These are phyloP conservation scores for Bostrychus sinensis DNA, from an alignment of 2,113 vertebrate species.

Conservation along the genomic window DNA sequence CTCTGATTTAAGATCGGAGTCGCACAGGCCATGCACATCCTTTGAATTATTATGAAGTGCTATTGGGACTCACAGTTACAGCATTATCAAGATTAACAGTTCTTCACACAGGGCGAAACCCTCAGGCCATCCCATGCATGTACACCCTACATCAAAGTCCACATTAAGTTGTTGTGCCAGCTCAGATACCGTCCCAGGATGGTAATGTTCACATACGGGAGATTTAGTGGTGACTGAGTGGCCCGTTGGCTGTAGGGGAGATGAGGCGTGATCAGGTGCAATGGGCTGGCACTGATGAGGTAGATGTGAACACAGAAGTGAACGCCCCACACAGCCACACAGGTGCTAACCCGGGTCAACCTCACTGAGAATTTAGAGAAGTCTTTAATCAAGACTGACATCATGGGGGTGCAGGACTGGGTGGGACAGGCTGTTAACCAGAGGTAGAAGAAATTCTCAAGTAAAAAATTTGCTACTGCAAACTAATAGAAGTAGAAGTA, in stretches of 20 bases:
- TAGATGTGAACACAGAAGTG: constrained; percentile 16
- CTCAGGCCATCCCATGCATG: not conserved
- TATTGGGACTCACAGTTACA: constrained; percentile 14
- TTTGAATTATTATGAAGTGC: constrained; percentile 14
- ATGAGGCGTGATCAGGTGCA: constrained; percentile 58
- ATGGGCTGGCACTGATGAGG: constrained; percentile 61
- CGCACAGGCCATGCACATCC: constrained; percentile 6
- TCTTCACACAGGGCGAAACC: constrained; percentile 19
- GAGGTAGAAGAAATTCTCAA: too few relatives aligned
- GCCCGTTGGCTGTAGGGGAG: constrained; percentile 44
- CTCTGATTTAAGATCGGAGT: constrained; percentile 16
- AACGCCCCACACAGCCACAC: constrained; percentile 7
- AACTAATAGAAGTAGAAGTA: too few relatives aligned
- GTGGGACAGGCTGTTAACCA: too few relatives aligned
- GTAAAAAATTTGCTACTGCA: too few relatives aligned
- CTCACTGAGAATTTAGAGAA: constrained; percentile 1
- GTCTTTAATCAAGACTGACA: not conserved
- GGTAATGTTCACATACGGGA: constrained; percentile 30
- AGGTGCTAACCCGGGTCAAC: constrained; percentile 15
- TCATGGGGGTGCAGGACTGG: too few relatives aligned
- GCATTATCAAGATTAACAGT: constrained; percentile 39
- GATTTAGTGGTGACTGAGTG: constrained; percentile 29
- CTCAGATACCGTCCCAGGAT: constrained; percentile 1
- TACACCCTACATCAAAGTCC: constrained; percentile 33
- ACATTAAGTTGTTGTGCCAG: constrained; percentile 28